These are phyloP conservation scores for Hipparchia sbordonii DNA, from an alignment of 2,888 invertebrate species.

Conservation along the genomic window DNA sequence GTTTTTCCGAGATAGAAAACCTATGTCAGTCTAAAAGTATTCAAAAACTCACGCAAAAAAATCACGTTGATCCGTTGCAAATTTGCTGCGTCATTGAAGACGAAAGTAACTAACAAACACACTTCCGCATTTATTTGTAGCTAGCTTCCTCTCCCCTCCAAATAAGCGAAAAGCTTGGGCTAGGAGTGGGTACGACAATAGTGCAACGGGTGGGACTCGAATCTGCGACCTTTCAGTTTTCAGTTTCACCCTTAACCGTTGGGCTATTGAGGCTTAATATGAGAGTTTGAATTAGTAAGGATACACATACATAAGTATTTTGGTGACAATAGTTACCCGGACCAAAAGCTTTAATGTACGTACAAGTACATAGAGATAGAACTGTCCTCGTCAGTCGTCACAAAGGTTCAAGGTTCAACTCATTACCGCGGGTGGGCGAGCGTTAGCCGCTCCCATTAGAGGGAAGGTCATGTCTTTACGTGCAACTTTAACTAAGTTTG, in stretches of 20 bases:
- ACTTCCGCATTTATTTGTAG: background rate
- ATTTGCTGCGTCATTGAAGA: no score
- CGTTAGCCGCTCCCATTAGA: slow-evolving; percentile 28
- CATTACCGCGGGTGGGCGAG: slow-evolving; percentile 18
- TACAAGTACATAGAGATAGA: background rate
- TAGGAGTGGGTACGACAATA: no score
- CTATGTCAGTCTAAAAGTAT: no score
- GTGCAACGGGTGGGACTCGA: no score
- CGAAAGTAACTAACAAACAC: background rate
- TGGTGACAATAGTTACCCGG: background rate
- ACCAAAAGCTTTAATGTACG: background rate
- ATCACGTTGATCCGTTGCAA: no score
- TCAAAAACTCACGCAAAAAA: no score
- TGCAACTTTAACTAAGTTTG: slow-evolving; percentile 7
- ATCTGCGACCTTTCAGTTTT: no score
- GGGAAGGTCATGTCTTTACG: slow-evolving; percentile 22
- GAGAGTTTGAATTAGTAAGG: background rate
- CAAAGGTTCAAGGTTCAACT: slow-evolving; percentile 31
- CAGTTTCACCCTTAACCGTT: no score
- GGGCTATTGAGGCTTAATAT: no score
- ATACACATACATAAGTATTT: background rate
- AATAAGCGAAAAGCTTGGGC: no score
- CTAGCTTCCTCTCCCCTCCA: no score
- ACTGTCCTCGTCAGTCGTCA: slow-evolving; percentile 5
- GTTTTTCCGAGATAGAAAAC: no score